Evolutionary conservation across 2,888 invertebrate genomes (phyloP).

Genomic region (Aleiodes leptofemur): DNA sequence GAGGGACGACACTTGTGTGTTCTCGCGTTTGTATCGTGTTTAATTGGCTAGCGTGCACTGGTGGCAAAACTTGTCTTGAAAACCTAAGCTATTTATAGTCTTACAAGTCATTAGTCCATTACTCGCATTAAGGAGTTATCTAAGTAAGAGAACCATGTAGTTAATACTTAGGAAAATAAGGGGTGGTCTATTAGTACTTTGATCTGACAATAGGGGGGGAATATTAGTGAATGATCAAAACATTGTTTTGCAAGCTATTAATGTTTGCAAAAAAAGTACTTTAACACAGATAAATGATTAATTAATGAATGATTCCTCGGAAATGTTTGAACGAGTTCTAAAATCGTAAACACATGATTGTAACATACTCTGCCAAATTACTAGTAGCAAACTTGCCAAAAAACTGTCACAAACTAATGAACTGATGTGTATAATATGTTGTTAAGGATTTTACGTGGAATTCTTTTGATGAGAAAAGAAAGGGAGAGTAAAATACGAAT

Average conservation of each 20-base stretch:
- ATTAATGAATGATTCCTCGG: background rate
- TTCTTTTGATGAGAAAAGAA: constrained; percentile 27
- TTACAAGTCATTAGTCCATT: constrained; percentile 67
- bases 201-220: constrained; percentile 46
- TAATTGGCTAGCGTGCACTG: constrained; percentile 70
- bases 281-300: background rate
- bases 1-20: constrained; percentile 51
- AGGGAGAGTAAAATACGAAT: constrained; percentile 15
- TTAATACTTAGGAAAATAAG: constrained; percentile 5
- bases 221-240: constrained; percentile 51
- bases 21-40: constrained; percentile 63
- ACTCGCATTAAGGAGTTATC: constrained; percentile 61
- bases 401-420: constrained; percentile 19
- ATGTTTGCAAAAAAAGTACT: too few species aligned
- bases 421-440: constrained; percentile 23
- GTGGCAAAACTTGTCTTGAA: constrained; percentile 59
- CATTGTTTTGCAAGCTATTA: too few species aligned
- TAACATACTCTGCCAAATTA: constrained; percentile 5
- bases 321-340: too few species aligned
- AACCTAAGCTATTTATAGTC: constrained; percentile 67
- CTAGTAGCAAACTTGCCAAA: constrained; percentile 11
- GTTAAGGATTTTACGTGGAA: constrained; percentile 17
- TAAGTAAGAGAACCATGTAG: constrained; percentile 27
- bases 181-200: constrained; percentile 42
- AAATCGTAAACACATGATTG: constrained; percentile 22